Percentiles rank a stretch among this genome's conserved stretches.
phyloP scores from a whole-genome alignment of 2,113 vertebrate species.

The Tragulus kanchil region DNA sequence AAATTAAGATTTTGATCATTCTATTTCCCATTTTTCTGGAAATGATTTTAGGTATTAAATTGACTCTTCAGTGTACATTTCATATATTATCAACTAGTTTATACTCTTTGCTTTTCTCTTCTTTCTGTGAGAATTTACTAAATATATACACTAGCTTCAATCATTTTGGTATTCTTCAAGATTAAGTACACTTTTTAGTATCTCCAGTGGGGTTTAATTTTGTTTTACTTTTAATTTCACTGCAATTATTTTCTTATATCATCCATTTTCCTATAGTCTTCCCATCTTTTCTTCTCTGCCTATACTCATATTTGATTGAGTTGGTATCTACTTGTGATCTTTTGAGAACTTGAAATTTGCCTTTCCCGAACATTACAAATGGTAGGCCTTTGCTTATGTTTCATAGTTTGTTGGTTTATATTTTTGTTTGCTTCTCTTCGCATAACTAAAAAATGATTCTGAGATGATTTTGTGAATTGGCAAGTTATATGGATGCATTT shows the following conservation, averaged over 20 bases:
- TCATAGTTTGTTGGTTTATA: neutral
- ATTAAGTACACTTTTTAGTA: neutral
- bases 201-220: neutral
- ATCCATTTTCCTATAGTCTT: neutral
- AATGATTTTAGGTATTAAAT: constrained; percentile 22
- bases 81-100: neutral
- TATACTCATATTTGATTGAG: neutral
- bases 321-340: neutral
- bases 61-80: neutral
- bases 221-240: constrained; percentile 18
- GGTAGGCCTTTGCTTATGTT: neutral
- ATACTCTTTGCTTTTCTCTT: neutral
- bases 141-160: neutral
- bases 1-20: constrained; percentile 27
- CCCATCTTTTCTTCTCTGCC: neutral
- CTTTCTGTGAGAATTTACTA: neutral
- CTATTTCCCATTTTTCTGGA: neutral
- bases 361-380: neutral
- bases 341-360: constrained; percentile 10
- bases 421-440: neutral
- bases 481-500: neutral
- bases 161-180: constrained; percentile 19
- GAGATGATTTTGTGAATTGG: neutral
- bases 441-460: neutral
- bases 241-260: neutral